Percentiles rank a stretch among this genome's conserved stretches.
These are phyloP conservation scores for Aratinga solstitialis DNA, from an alignment of 2,797 vertebrate genomes.

Conservation along the genomic window DNA sequence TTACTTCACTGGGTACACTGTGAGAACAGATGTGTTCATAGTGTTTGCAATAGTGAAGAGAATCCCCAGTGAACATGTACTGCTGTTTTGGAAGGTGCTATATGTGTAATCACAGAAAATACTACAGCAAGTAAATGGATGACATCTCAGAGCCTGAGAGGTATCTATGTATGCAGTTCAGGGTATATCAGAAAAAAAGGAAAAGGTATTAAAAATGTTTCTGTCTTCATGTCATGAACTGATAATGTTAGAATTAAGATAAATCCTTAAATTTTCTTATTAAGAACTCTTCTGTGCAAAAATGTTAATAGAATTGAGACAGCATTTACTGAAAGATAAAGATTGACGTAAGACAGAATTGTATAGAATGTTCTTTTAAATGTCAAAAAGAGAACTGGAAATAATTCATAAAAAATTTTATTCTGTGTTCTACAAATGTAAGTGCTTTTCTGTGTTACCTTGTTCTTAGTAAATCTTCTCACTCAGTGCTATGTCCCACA, in stretches of 20 bases:
- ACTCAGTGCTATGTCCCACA: neutral
- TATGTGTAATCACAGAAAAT: neutral
- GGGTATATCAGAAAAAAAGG: neutral
- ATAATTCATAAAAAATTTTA: neutral
- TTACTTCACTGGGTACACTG: neutral
- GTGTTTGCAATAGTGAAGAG: neutral
- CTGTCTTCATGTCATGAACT: neutral
- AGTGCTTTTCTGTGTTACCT: conserved; percentile 24
- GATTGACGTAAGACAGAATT: neutral
- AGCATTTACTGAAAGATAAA: neutral
- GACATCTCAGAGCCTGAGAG: neutral
- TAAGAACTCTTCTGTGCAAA: neutral
- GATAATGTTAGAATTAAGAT: neutral
- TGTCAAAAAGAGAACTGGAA: neutral
- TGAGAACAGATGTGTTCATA: neutral
- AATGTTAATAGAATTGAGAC: neutral
- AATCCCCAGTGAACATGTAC: neutral
- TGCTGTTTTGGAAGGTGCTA: neutral
- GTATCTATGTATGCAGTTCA: neutral
- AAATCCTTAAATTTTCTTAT: neutral
- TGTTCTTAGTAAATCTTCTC: conserved; percentile 45
- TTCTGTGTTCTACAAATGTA: conserved; percentile 15
- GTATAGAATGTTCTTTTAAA: neutral
- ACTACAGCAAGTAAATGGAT: neutral
- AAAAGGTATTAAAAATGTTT: neutral